Percentiles rank a stretch among this genome's conserved stretches.
These are phyloP conservation scores for Taphrorychus bicolor DNA, from an alignment of 2,888 invertebrate genomes.

Conservation along the genomic window DNA sequence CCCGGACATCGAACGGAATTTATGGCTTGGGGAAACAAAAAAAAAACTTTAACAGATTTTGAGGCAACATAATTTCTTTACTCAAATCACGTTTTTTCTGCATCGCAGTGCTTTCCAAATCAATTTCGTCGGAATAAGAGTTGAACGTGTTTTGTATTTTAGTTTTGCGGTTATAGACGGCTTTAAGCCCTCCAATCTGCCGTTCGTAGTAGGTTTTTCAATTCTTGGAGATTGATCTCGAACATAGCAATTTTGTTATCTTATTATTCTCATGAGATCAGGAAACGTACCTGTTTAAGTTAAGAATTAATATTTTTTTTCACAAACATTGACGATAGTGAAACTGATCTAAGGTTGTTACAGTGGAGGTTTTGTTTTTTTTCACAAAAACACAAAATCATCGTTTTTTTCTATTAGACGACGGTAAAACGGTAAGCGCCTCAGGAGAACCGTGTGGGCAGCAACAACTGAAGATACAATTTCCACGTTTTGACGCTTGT, in stretches of 20 bases:
- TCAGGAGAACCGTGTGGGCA: background rate
- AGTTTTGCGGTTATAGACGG: conserved; percentile 1
- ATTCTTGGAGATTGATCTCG: background rate
- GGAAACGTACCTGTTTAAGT: too few relatives aligned
- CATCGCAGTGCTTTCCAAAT: background rate
- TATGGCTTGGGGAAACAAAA: background rate
- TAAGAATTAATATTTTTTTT: too few relatives aligned
- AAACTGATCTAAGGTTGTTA: too few relatives aligned
- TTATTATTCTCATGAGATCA: too few relatives aligned
- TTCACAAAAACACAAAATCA: too few relatives aligned
- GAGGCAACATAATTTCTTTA: conserved; percentile 8
- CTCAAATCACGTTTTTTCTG: conserved; percentile 9
- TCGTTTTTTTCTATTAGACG: background rate
- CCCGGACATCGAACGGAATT: conserved; percentile 2
- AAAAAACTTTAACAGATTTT: conserved; percentile 3
- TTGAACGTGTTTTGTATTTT: conserved; percentile 8
- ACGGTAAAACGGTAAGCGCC: background rate
- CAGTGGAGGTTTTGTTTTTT: too few relatives aligned
- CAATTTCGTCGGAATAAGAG: conserved; percentile 7
- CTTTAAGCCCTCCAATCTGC: conserved; percentile 2
- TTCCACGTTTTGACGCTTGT: conserved; percentile 28
- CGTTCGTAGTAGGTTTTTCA: background rate
- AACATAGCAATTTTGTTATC: too few relatives aligned
- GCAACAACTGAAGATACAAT: conserved; percentile 11
- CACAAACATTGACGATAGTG: too few relatives aligned